A percentile compares a stretch with the other conserved stretches of the same genome.
phyloP scores from a whole-genome alignment of 2,888 invertebrate species.

The Drosophila prolongata region DNA sequence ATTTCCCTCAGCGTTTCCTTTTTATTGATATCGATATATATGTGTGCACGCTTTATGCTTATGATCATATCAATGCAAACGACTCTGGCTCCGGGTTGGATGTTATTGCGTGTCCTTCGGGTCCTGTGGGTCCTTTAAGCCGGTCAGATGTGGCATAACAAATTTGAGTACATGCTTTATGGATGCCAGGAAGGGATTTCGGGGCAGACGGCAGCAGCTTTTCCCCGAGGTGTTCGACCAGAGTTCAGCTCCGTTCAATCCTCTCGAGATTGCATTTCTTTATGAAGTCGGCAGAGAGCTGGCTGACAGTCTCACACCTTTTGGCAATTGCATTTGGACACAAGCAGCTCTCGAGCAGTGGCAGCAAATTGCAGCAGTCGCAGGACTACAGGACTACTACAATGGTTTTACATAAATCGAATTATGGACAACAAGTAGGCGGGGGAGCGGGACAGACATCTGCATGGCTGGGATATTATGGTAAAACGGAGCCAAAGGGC shows the following conservation, averaged over 20 bases:
- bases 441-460: constrained; percentile 1
- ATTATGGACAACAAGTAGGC: constrained; percentile 44
- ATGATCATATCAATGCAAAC: constrained; percentile 62
- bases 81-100: constrained; percentile 21
- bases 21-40: constrained; percentile 49
- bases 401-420: constrained; percentile 63
- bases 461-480: constrained; percentile 42
- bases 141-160: constrained; percentile 45
- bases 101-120: constrained; percentile 48
- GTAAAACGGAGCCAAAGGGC: constrained; percentile 43
- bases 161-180: constrained; percentile 40
- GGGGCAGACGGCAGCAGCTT: neutral
- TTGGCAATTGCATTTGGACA: constrained; percentile 40
- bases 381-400: constrained; percentile 45
- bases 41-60: constrained; percentile 60
- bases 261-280: constrained; percentile 39
- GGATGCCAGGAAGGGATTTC: constrained; percentile 33
- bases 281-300: constrained; percentile 18
- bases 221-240: constrained; percentile 22
- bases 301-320: constrained; percentile 40
- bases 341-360: constrained; percentile 18
- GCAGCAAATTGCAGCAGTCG: constrained; percentile 49
- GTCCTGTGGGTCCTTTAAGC: constrained; percentile 27
- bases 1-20: constrained; percentile 30
- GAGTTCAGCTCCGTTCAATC: constrained; percentile 14